Conservation (phyloP, 1,140 invertebrate species). For the Diachasmimorpha longicaudata region DNA sequence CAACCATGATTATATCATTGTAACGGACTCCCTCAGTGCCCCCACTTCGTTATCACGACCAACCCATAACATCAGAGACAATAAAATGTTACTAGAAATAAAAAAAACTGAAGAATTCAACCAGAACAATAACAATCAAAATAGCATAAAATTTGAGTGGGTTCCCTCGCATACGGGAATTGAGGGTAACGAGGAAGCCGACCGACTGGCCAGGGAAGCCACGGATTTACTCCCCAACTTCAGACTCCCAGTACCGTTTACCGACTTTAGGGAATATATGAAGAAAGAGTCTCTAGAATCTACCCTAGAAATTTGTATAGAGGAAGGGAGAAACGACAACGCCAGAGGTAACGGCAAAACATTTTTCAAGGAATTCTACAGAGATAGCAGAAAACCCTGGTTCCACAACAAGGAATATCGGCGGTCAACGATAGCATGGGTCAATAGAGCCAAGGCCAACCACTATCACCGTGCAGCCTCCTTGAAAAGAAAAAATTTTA, state of each 20-base stretch:
- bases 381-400: not conserved
- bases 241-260: not conserved
- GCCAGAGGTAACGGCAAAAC: not conserved
- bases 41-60: not conserved
- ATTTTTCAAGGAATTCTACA: not conserved
- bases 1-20: not conserved
- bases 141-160: not conserved
- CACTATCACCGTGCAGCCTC: not conserved
- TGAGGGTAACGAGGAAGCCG: not conserved
- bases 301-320: not conserved
- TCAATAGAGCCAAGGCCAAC: not conserved
- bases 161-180: not conserved
- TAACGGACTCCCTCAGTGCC: not conserved
- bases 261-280: not conserved
- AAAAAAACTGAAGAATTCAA: not conserved
- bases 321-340: not conserved
- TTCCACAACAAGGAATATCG: not conserved
- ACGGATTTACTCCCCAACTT: not conserved
- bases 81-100: not conserved
- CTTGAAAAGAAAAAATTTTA: not conserved
- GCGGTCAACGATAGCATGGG: not conserved
- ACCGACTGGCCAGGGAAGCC: not conserved
- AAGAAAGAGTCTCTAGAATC: not conserved
- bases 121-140: not conserved
- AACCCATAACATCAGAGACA: not conserved